A percentile compares a stretch with the other conserved stretches of the same genome.
Evolutionary conservation across 1,140 invertebrate species (phyloP).

Genomic region (Leucophenga varia): DNA sequence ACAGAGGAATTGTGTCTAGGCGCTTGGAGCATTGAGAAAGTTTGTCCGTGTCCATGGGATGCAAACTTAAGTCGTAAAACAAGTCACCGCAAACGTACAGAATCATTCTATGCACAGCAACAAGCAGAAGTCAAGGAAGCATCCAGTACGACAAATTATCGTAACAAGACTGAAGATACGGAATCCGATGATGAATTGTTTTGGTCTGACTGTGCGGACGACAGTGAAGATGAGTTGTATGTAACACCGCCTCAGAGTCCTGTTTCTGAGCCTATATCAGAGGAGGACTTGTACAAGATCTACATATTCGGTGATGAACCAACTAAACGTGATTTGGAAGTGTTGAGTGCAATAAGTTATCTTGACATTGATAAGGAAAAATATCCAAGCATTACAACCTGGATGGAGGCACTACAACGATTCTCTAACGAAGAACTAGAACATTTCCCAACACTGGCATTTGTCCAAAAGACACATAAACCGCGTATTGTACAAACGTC

Average conservation of each 20-base stretch:
- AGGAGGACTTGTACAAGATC: constrained; percentile 28
- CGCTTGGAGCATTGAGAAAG: constrained; percentile 58
- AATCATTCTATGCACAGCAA: constrained; percentile 28
- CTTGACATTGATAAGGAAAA: constrained; percentile 58
- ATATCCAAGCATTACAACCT: constrained; percentile 70
- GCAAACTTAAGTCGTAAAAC: constrained; percentile 48
- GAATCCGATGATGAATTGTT: too few species aligned
- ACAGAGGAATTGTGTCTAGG: constrained; percentile 61
- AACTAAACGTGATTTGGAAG: constrained; percentile 69
- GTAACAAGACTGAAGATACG: too few species aligned
- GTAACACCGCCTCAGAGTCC: constrained; percentile 63
- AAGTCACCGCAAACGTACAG: constrained; percentile 46
- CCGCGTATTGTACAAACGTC: too few species aligned
- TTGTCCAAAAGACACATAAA: constrained; percentile 9
- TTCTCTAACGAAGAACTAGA: constrained; percentile 61
- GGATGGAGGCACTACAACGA: constrained; percentile 64
- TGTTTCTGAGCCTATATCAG: constrained; percentile 19
- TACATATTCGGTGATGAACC: constrained; percentile 62
- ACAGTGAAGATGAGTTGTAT: too few species aligned
- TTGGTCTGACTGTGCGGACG: too few species aligned
- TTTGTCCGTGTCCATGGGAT: constrained; percentile 57
- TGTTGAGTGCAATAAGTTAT: constrained; percentile 66
- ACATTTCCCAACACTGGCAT: constrained; percentile 28
- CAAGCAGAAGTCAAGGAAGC: constrained; percentile 11
- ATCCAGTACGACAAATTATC: not conserved